phyloP scores from a whole-genome alignment of 2,113 vertebrate genomes.

The Anolis sagrei region DNA sequence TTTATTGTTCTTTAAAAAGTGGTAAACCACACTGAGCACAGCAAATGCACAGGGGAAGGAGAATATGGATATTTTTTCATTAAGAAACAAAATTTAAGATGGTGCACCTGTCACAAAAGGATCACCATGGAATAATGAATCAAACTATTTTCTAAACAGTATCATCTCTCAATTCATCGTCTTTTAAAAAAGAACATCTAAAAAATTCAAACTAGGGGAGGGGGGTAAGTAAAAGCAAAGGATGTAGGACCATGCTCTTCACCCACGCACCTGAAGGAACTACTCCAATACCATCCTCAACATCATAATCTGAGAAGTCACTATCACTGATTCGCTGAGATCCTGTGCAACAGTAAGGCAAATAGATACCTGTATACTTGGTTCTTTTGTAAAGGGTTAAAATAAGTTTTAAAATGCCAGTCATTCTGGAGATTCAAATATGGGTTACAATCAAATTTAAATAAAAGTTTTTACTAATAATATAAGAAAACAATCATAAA shows the following conservation, averaged over 20 bases:
- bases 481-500: constrained; percentile 9
- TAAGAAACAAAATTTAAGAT: constrained; percentile 13
- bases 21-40: background rate
- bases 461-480: constrained; percentile 11
- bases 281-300: constrained; percentile 98
- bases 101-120: constrained; percentile 32
- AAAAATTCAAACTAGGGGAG: constrained; percentile 55
- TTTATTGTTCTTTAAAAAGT: background rate
- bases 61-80: background rate
- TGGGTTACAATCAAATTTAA: constrained; percentile 35
- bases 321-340: constrained; percentile 99
- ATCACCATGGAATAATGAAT: constrained; percentile 64
- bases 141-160: constrained; percentile 62
- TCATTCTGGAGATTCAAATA: constrained; percentile 36
- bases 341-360: constrained; percentile 87
- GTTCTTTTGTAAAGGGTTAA: constrained; percentile 55
- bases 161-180: constrained; percentile 66
- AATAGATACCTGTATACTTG: constrained; percentile 81
- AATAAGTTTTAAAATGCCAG: constrained; percentile 36
- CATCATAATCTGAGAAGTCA: constrained; percentile 93
- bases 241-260: constrained; percentile 80
- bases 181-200: constrained; percentile 65
- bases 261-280: constrained; percentile 94
- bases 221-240: constrained; percentile 39
- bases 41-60: background rate